These are phyloP conservation scores for Norana najaformis DNA, from an alignment of 2,888 invertebrate genomes.

Conservation along the genomic window DNA sequence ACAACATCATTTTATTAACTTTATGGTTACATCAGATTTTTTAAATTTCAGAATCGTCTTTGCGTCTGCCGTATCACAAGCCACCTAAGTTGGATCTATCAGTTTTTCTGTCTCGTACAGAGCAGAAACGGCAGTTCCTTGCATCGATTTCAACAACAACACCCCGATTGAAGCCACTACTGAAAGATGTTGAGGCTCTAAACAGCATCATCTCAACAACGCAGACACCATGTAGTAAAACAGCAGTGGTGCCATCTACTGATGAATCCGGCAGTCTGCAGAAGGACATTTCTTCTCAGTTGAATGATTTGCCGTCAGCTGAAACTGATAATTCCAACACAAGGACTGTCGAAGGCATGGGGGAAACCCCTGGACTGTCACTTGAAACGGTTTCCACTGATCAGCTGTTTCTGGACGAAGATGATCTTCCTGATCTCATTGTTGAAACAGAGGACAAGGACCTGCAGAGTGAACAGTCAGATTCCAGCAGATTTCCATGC, in stretches of 20 bases:
- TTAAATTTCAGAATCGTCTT: conserved; percentile 68
- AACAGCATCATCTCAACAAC: background rate
- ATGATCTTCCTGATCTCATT: background rate
- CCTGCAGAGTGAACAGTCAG: background rate
- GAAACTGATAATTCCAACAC: background rate
- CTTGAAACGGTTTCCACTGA: background rate
- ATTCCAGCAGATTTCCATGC: background rate
- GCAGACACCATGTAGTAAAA: background rate
- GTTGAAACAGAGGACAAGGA: background rate
- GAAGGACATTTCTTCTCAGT: background rate
- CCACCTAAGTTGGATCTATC: conserved; percentile 78
- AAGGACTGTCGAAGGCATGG: background rate
- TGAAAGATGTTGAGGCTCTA: background rate
- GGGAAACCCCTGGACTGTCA: background rate
- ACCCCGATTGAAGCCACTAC: background rate
- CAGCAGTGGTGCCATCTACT: background rate
- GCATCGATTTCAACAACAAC: conserved; percentile 15
- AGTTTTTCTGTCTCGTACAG: conserved; percentile 70
- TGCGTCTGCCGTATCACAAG: conserved; percentile 82
- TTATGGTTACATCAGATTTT: background rate
- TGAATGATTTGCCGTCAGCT: background rate
- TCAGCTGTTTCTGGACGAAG: background rate
- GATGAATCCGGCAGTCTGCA: background rate
- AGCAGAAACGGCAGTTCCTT: conserved; percentile 51
- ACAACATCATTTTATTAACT: background rate